Evolutionary conservation across 2,888 invertebrate species (phyloP), one percentile per base, ranked within the genome.

Genomic region (Mythimna ferrago): DNA sequence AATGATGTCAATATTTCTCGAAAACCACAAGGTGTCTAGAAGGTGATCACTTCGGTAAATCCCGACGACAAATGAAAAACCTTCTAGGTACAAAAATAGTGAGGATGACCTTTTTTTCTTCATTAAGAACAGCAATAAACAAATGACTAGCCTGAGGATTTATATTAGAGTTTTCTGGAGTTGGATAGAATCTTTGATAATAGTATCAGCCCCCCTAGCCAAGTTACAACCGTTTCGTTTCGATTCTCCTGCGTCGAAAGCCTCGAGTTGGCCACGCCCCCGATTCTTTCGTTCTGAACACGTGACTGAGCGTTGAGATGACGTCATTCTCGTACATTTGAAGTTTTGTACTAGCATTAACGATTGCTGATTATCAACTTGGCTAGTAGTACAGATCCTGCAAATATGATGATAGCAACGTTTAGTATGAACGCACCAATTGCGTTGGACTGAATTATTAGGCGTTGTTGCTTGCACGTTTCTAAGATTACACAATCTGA

Each of bases 381-480:
- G 26, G 1, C 26, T 26, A 26, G 26, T 26, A 2, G 26, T 26
- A 26, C 7, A 11, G 7, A 14, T 21, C 79, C 63, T 72, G 48
- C n/a, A 0, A 0, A 14, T 1, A 61, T 56, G 1, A 10, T 6
- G 0, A 76, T 62, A 66, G 75, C 76, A 80, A 74, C 9, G 9
- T 5, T 41, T 61, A 32, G 51, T 65, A 10, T 11, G 3, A 44
- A 44, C 11, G 2, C 35, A n/a, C 4, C 6, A 11, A 26, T 19
- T 19, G 2, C 1, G 11, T 14, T 35, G 48, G 11, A 2, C 16
- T 1, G 19, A 32, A 35, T 19, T 11, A 2, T 10, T 11, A 71
- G 78, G 75, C 41, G n/a, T 4, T 38, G 38, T 38, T 41, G 16
- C 48, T 16, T 48, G 6, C 6, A 48, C 16, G 16, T 6, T 48